A percentile compares a stretch with the other conserved stretches of the same genome.
phyloP scores from a whole-genome alignment of 2,888 invertebrate species.

The Agriotes lineatus region DNA sequence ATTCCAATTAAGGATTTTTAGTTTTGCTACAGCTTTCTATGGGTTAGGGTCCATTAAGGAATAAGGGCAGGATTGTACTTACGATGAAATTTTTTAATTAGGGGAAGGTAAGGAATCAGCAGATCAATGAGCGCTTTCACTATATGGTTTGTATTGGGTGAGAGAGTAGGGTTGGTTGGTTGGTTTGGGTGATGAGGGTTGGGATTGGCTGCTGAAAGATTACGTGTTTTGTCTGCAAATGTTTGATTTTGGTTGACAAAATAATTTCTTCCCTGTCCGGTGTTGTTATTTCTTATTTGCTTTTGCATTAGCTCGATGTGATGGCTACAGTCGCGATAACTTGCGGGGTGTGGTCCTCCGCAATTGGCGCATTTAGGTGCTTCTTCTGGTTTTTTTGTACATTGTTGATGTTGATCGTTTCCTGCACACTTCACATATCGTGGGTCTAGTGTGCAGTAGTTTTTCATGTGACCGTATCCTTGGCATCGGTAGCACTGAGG shows the following conservation, averaged over 20 bases:
- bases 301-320: neutral
- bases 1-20: too few relatives aligned
- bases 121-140: too few relatives aligned
- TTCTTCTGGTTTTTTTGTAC: neutral
- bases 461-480: neutral
- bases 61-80: too few relatives aligned
- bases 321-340: neutral
- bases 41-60: too few relatives aligned
- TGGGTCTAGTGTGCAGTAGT: slow-evolving; percentile 7
- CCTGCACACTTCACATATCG: slow-evolving; percentile 1
- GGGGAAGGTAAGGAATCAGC: too few relatives aligned
- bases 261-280: neutral
- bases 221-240: too few relatives aligned
- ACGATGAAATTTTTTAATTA: too few relatives aligned
- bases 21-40: too few relatives aligned
- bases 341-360: neutral
- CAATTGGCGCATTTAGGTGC: neutral
- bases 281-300: neutral
- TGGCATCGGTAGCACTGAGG: slow-evolving; percentile 2
- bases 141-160: too few relatives aligned
- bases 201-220: neutral
- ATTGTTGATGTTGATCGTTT: neutral
- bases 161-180: too few relatives aligned
- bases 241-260: too few relatives aligned
- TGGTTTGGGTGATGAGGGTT: neutral